Percentiles rank a stretch among this genome's conserved stretches.
Evolutionary conservation across 2,888 invertebrate genomes (phyloP).

Genomic region (Homarus gammarus): DNA sequence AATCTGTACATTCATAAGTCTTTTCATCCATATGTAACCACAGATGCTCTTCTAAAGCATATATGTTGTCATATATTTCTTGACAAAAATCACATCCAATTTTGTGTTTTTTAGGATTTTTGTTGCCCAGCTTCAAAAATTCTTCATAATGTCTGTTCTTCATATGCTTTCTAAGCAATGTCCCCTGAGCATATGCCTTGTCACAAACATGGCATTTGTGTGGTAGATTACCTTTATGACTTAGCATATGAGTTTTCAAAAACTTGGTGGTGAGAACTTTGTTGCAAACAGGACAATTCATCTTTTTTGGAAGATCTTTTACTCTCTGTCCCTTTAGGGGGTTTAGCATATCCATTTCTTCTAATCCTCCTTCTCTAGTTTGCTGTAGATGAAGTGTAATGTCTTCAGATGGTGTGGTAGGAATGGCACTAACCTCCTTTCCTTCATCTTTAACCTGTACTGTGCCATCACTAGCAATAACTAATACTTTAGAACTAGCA

Average conservation of each 20-base stretch:
- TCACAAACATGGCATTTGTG: conserved; percentile 70
- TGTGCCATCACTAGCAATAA: conserved; percentile 57
- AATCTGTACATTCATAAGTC: conserved; percentile 62
- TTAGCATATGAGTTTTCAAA: conserved; percentile 70
- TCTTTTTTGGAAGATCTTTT: conserved; percentile 72
- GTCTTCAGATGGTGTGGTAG: conserved; percentile 34
- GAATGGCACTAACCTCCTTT: conserved; percentile 12
- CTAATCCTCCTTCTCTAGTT: conserved; percentile 59
- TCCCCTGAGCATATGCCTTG: conserved; percentile 72
- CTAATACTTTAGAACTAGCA: conserved; percentile 57
- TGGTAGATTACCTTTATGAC: conserved; percentile 69
- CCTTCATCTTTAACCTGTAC: conserved; percentile 64
- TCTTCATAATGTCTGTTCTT: conserved; percentile 73
- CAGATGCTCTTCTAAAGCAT: conserved; percentile 68
- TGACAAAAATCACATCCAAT: conserved; percentile 70
- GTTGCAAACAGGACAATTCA: conserved; percentile 67
- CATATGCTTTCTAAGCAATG: conserved; percentile 74
- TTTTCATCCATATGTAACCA: conserved; percentile 74
- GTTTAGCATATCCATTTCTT: conserved; percentile 65
- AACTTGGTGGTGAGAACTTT: conserved; percentile 73
- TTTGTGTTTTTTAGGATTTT: conserved; percentile 71
- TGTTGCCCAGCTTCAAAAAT: conserved; percentile 63
- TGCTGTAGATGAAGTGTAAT: conserved; percentile 62
- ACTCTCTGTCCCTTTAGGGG: conserved; percentile 67
- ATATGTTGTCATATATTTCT: conserved; percentile 52